phyloP scores from a whole-genome alignment of 2,888 invertebrate species.

The Drosophila putrida region DNA sequence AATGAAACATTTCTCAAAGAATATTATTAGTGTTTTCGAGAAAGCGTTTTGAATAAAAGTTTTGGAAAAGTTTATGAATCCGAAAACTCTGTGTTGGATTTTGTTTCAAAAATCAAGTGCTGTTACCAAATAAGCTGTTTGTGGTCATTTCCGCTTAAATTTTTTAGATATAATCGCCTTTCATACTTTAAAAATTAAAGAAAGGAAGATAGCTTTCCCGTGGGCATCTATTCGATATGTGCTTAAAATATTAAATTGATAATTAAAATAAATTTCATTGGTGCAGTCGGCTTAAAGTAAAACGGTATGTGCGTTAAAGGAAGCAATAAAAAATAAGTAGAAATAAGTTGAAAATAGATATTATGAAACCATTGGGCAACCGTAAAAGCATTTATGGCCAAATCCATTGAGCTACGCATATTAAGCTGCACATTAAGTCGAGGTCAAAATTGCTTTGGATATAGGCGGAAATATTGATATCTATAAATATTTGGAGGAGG shows the following conservation, averaged over 20 bases:
- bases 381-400: slow-evolving; percentile 47
- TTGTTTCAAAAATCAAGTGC: no score
- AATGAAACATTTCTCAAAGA: no score
- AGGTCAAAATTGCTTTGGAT: slow-evolving; percentile 29
- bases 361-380: slow-evolving; percentile 64
- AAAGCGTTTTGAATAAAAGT: no score
- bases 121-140: no score
- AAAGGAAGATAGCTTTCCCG: slow-evolving; percentile 31
- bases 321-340: slow-evolving; percentile 42
- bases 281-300: slow-evolving; percentile 29
- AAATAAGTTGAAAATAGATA: slow-evolving; percentile 39
- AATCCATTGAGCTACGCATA: slow-evolving; percentile 57
- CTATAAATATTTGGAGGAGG: slow-evolving; percentile 42
- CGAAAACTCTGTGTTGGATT: no score
- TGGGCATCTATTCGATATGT: slow-evolving; percentile 40
- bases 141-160: slow-evolving; percentile 26
- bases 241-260: slow-evolving; percentile 61
- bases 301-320: slow-evolving; percentile 46
- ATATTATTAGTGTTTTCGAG: no score
- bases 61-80: no score
- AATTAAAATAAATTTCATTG: slow-evolving; percentile 64
- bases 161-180: slow-evolving; percentile 11
- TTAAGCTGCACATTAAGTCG: slow-evolving; percentile 51
- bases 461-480: slow-evolving; percentile 54
- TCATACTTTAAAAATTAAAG: neutral